A percentile compares a stretch with the other conserved stretches of the same genome.
These are phyloP conservation scores for Acheta domesticus DNA, from an alignment of 2,888 invertebrate species.

Conservation along the genomic window DNA sequence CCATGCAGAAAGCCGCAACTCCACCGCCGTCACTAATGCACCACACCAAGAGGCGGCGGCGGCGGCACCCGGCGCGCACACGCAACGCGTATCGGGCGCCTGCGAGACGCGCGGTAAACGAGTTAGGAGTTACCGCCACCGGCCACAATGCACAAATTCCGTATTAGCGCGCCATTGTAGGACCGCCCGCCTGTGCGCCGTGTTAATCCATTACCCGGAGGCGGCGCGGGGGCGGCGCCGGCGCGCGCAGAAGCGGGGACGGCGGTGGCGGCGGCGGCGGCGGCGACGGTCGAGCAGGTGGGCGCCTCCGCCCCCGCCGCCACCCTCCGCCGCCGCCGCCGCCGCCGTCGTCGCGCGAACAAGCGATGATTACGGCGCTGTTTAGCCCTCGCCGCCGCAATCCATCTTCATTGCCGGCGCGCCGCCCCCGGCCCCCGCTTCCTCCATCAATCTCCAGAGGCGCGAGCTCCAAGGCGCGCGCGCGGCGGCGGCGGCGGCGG, in stretches of 20 bases:
- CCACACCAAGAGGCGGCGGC: too few relatives aligned
- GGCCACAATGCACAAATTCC: slow-evolving; percentile 6
- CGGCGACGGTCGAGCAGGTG: neutral
- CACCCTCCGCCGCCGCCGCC: neutral
- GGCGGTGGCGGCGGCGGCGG: neutral
- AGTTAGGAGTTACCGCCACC: neutral
- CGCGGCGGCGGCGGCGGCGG: neutral
- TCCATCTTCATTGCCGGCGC: slow-evolving; percentile 1
- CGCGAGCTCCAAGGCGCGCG: neutral
- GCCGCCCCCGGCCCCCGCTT: neutral
- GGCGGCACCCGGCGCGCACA: too few relatives aligned
- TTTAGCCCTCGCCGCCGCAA: neutral
- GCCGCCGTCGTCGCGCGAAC: neutral
- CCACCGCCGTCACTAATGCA: too few relatives aligned
- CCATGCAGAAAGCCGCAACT: too few relatives aligned
- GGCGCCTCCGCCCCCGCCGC: neutral
- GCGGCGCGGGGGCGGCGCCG: neutral
- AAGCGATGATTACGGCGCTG: slow-evolving; percentile 1
- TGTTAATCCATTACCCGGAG: neutral
- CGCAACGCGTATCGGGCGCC: too few relatives aligned
- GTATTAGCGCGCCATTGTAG: neutral
- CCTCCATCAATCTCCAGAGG: neutral
- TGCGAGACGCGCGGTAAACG: neutral
- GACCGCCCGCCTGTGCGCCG: neutral
- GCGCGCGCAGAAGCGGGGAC: neutral